Percentiles rank a stretch among this genome's conserved stretches.
These are phyloP conservation scores for Drosophila murphyi DNA, from an alignment of 1,140 invertebrate genomes.

Conservation along the genomic window DNA sequence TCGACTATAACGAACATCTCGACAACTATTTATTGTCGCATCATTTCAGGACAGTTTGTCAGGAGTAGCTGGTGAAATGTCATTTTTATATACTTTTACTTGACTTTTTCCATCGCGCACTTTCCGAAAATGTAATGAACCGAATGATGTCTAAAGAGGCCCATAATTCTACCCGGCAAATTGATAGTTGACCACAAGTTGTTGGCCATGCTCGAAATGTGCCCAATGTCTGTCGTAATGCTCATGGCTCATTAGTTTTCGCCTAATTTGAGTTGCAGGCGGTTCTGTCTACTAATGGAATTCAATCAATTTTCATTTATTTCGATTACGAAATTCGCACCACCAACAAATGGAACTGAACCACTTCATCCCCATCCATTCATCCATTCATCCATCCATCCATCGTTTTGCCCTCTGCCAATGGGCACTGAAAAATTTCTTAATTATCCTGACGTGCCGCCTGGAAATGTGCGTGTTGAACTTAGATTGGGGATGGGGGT, in stretches of 20 bases:
- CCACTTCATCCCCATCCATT: slow-evolving; percentile 21
- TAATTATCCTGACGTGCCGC: slow-evolving; percentile 79
- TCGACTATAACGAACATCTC: not conserved
- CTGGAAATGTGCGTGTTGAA: not conserved
- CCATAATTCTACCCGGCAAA: slow-evolving; percentile 36
- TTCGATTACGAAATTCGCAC: slow-evolving; percentile 73
- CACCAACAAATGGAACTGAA: slow-evolving; percentile 38
- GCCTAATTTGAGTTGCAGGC: slow-evolving; percentile 74
- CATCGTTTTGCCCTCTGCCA: slow-evolving; percentile 15
- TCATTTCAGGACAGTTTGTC: slow-evolving; percentile 19
- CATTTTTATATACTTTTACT: slow-evolving; percentile 3
- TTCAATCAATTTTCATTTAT: slow-evolving; percentile 84
- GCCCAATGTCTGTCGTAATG: slow-evolving; percentile 60
- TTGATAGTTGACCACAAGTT: slow-evolving; percentile 52
- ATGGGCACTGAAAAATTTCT: slow-evolving; percentile 77
- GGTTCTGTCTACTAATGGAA: slow-evolving; percentile 64
- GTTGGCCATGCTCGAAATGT: slow-evolving; percentile 26
- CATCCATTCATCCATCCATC: not conserved
- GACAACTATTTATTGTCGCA: slow-evolving; percentile 6
- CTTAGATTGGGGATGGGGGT: slow-evolving; percentile 5
- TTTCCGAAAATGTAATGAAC: slow-evolving; percentile 31
- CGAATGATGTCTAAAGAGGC: slow-evolving; percentile 30
- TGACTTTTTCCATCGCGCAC: not conserved
- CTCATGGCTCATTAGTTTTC: slow-evolving; percentile 77
- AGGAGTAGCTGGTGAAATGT: not conserved